A percentile compares a stretch with the other conserved stretches of the same genome.
Evolutionary conservation across 2,797 vertebrate species (phyloP).

Genomic region (Oryzias dopingdopingensis): DNA sequence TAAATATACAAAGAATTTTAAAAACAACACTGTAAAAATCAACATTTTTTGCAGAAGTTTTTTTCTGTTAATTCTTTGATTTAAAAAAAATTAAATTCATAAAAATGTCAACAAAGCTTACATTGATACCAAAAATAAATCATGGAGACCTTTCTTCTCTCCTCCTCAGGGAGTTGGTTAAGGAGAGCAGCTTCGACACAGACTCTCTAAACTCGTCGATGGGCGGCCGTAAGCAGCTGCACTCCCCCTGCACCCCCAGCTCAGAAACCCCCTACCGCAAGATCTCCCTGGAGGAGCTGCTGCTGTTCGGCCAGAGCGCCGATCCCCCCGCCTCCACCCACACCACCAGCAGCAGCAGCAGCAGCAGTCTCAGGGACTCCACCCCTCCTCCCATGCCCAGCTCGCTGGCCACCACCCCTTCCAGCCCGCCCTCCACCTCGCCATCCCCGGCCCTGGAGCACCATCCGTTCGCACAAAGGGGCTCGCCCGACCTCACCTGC

Average conservation of each 20-base stretch:
- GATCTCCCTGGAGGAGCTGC: slow-evolving; percentile 89
- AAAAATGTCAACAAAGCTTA: too few species aligned
- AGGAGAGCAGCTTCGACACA: slow-evolving; percentile 87
- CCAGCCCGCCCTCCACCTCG: slow-evolving; percentile 79
- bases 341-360: slow-evolving; percentile 69
- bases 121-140: too few species aligned
- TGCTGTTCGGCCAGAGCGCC: slow-evolving; percentile 72
- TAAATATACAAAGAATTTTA: too few species aligned
- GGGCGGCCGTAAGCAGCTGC: slow-evolving; percentile 85
- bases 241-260: slow-evolving; percentile 73
- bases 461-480: slow-evolving; percentile 78
- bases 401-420: slow-evolving; percentile 69
- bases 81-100: too few species aligned
- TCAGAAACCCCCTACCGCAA: slow-evolving; percentile 85
- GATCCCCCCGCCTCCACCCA: slow-evolving; percentile 79
- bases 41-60: too few species aligned
- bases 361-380: slow-evolving; percentile 81
- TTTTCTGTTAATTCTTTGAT: too few species aligned
- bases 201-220: slow-evolving; percentile 89
- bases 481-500: slow-evolving; percentile 88
- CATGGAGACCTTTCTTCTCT: slow-evolving; percentile 13
- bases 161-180: slow-evolving; percentile 80
- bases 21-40: too few species aligned
- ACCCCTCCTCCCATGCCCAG: slow-evolving; percentile 74
- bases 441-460: slow-evolving; percentile 82